A percentile compares a stretch with the other conserved stretches of the same genome.
Evolutionary conservation across 2,797 vertebrate genomes (phyloP).

Genomic region (Schizothorax lantsangensis): DNA sequence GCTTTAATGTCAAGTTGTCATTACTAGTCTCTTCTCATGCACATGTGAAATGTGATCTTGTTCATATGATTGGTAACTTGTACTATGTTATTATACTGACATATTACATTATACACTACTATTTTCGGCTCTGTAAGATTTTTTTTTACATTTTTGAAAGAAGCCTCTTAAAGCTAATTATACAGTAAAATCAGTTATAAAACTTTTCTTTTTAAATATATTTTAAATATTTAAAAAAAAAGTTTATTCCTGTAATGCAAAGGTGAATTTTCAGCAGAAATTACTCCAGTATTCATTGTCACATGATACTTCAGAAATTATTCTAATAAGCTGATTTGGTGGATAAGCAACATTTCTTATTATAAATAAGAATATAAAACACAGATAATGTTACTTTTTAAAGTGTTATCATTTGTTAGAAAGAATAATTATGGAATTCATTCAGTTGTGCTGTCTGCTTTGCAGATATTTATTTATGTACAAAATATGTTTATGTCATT

Average conservation of each 20-base stretch:
- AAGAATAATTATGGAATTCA: neutral
- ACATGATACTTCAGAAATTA: neutral
- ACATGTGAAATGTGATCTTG: constrained; percentile 27
- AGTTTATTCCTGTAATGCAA: neutral
- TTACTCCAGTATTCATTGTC: neutral
- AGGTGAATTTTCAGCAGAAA: neutral
- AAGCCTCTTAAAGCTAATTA: neutral
- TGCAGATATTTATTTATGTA: neutral
- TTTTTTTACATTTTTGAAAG: neutral
- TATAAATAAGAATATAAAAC: neutral
- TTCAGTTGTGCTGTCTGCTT: neutral
- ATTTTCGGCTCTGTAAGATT: neutral
- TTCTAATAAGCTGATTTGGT: neutral
- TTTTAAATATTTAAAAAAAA: neutral
- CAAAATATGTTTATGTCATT: neutral
- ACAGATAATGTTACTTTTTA: neutral
- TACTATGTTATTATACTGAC: neutral
- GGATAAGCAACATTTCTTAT: neutral
- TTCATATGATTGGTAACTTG: constrained; percentile 28
- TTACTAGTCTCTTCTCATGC: constrained; percentile 30
- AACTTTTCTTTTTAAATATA: neutral
- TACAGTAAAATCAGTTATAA: neutral
- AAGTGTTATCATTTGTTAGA: neutral
- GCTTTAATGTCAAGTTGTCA: constrained; percentile 36
- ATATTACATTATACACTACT: neutral